Conservation (phyloP, 2,888 invertebrate genomes). For the Callinectes sapidus region DNA sequence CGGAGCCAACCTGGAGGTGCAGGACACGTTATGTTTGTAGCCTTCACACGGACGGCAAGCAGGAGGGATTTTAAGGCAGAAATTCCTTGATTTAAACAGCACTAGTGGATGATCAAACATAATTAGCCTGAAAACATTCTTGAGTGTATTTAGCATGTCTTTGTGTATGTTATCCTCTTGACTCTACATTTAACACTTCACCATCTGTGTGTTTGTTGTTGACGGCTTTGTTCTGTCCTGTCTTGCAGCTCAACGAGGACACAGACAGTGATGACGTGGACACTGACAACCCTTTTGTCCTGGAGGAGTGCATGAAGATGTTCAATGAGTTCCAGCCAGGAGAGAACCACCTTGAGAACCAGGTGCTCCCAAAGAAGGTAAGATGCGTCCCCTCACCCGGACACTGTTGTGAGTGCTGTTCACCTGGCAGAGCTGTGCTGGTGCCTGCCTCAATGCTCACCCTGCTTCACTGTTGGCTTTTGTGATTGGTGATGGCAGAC, state of each 20-base stretch:
- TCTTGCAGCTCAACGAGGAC: not conserved
- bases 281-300: slow-evolving; percentile 51
- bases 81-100: not conserved
- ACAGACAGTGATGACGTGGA: not conserved
- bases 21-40: not conserved
- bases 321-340: slow-evolving; percentile 61
- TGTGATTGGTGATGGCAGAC: not conserved
- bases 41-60: not conserved
- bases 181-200: not conserved
- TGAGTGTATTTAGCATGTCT: not conserved
- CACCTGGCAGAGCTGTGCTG: not conserved
- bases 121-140: not conserved
- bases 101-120: not conserved
- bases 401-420: not conserved
- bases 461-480: not conserved
- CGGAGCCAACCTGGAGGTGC: not conserved
- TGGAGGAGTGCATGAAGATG: slow-evolving; percentile 67
- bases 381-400: not conserved
- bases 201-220: not conserved
- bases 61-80: not conserved
- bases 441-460: not conserved
- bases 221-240: not conserved
- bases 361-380: slow-evolving; percentile 38
- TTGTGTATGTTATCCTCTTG: not conserved
- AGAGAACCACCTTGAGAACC: slow-evolving; percentile 19